Evolutionary conservation across 2,888 invertebrate genomes (phyloP).

Genomic region (Drosophila paucipuncta): DNA sequence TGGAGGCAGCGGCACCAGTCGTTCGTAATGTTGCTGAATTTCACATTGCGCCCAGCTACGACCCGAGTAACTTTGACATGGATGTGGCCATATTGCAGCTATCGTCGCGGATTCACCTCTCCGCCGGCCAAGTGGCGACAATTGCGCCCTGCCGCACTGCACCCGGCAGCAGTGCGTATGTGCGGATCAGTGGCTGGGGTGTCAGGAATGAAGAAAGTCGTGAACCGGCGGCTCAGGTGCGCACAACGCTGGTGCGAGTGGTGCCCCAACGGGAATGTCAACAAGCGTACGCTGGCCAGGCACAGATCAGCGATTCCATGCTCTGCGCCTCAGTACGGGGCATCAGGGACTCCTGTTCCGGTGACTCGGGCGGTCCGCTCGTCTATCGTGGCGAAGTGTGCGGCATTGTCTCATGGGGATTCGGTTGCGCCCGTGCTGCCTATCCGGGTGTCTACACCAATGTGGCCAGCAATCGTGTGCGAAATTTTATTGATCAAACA

Average conservation of each 20-base stretch:
- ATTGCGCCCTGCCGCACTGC: constrained; percentile 61
- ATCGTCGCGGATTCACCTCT: constrained; percentile 16
- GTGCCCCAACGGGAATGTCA: constrained; percentile 64
- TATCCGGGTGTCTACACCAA: constrained; percentile 81
- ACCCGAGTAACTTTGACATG: constrained; percentile 71
- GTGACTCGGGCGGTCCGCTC: constrained; percentile 84
- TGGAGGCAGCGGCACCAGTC: constrained; percentile 59
- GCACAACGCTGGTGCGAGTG: constrained; percentile 71
- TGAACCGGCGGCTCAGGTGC: constrained; percentile 70
- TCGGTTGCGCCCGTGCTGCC: constrained; percentile 75
- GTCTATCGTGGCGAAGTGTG: constrained; percentile 79
- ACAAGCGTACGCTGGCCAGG: constrained; percentile 56
- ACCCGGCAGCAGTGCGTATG: constrained; percentile 61
- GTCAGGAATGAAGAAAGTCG: constrained; percentile 61
- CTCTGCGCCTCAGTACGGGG: constrained; percentile 80
- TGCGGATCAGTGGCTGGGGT: constrained; percentile 82
- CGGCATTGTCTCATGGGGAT: constrained; percentile 89
- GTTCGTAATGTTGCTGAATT: constrained; percentile 46
- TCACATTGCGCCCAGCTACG: constrained; percentile 52
- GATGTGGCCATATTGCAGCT: constrained; percentile 80
- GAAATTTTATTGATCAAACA: constrained; percentile 60
- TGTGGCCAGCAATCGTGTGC: constrained; percentile 68
- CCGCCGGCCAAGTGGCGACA: constrained; percentile 50
- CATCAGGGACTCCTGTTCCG: constrained; percentile 81
- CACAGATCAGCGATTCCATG: constrained; percentile 78